phyloP scores from a whole-genome alignment of 1,140 invertebrate genomes.

The Nasonia giraulti region DNA sequence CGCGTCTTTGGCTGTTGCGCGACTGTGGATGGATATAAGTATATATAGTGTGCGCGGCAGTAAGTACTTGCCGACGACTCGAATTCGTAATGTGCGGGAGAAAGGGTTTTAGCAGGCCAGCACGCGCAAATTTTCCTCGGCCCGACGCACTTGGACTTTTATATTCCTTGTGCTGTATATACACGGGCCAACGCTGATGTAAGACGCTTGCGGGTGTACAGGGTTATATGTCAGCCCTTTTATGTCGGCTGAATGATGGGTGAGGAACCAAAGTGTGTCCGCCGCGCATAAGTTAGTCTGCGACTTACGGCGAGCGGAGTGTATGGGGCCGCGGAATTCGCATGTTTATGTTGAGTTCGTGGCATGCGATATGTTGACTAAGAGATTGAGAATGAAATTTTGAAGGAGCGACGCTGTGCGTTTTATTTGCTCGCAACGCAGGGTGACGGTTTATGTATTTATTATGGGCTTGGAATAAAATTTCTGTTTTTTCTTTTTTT shows the following conservation, averaged over 20 bases:
- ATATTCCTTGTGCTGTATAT: not conserved
- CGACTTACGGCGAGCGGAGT: not conserved
- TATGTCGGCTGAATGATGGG: conserved; percentile 10
- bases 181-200: conserved; percentile 7
- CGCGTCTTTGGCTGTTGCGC: not conserved
- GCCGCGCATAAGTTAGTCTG: conserved; percentile 23
- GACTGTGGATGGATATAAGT: not conserved
- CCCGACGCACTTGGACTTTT: conserved; percentile 22
- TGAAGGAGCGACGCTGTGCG: conserved; percentile 25
- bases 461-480: not conserved
- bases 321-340: not conserved
- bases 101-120: conserved; percentile 24
- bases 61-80: not conserved
- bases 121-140: conserved; percentile 20
- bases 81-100: conserved; percentile 13
- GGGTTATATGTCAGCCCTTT: not conserved
- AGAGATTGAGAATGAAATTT: conserved; percentile 51
- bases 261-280: not conserved
- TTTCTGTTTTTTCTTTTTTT: not conserved
- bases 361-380: conserved; percentile 45
- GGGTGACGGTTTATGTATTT: not conserved
- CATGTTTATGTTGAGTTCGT: conserved; percentile 44
- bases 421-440: conserved; percentile 34
- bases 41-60: not conserved
- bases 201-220: not conserved